Evolutionary conservation across 2,797 vertebrate genomes (phyloP).

Genomic region (Toxotes lorentzi): DNA sequence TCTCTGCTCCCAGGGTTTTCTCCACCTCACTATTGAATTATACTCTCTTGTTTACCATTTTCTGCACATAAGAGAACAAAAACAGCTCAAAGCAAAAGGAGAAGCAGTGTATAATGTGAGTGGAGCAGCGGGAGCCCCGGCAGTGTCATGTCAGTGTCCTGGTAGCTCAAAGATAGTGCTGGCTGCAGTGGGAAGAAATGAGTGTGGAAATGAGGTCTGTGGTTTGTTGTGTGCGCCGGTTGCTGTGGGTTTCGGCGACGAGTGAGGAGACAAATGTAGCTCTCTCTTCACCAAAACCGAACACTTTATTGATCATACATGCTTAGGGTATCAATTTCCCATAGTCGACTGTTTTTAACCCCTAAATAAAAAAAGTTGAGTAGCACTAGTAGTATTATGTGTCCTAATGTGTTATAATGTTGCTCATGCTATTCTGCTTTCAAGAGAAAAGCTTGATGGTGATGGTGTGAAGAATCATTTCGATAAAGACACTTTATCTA

Average conservation of each 20-base stretch:
- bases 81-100: conserved; percentile 76
- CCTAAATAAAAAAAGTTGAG: too few relatives aligned
- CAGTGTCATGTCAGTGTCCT: conserved; percentile 69
- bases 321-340: neutral
- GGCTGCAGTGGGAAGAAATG: conserved; percentile 44
- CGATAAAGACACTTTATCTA: neutral
- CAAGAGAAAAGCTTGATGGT: neutral
- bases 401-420: too few relatives aligned
- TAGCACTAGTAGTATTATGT: neutral
- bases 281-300: conserved; percentile 9
- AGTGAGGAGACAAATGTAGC: conserved; percentile 18
- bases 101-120: conserved; percentile 66
- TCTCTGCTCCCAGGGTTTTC: conserved; percentile 61
- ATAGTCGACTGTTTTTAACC: neutral
- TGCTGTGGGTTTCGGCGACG: conserved; percentile 30
- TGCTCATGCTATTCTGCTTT: neutral
- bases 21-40: conserved; percentile 69
- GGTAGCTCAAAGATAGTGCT: conserved; percentile 66
- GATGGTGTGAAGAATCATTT: neutral
- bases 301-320: conserved; percentile 1
- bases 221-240: conserved; percentile 45
- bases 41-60: conserved; percentile 75
- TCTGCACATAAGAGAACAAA: conserved; percentile 70
- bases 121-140: conserved; percentile 54
- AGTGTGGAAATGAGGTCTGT: conserved; percentile 63